Evolutionary conservation across 23 tunicate genomes (phyloP).

Genomic region (Trididemnum nubilum): DNA sequence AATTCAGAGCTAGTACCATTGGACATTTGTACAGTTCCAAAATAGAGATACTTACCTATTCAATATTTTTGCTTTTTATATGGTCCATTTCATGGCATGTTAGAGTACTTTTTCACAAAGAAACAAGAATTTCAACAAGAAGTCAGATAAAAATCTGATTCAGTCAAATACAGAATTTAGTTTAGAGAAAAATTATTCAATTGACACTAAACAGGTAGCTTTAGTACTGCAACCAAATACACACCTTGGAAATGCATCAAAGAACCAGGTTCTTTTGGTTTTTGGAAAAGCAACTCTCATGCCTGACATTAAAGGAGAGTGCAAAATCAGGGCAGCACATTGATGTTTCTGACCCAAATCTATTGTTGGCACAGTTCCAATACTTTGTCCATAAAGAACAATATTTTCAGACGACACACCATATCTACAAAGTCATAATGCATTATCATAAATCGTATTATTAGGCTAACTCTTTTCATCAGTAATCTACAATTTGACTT

Average conservation of each 20-base stretch:
- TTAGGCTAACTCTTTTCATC: background rate
- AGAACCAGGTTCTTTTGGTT: constrained; percentile 92
- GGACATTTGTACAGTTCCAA: no score
- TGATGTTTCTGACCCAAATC: constrained; percentile 88
- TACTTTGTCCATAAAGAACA: constrained; percentile 94
- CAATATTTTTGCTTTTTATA: no score
- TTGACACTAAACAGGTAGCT: no score
- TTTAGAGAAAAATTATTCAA: no score
- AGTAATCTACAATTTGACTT: background rate
- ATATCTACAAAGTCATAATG: constrained; percentile 47
- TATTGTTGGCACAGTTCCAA: constrained; percentile 96
- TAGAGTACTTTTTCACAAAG: no score
- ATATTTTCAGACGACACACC: constrained; percentile 78
- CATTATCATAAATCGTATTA: background rate
- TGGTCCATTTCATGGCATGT: no score
- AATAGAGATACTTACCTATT: no score
- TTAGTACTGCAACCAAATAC: no score
- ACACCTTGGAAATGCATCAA: constrained; percentile 86
- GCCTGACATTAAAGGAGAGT: constrained; percentile 90
- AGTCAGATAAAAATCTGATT: no score
- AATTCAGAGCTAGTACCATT: no score
- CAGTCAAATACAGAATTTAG: no score
- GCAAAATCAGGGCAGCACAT: constrained; percentile 92
- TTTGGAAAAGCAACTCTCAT: constrained; percentile 94
- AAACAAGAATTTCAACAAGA: no score